Conservation (phyloP, 2,888 invertebrate genomes). For the Pomacea canaliculata region DNA sequence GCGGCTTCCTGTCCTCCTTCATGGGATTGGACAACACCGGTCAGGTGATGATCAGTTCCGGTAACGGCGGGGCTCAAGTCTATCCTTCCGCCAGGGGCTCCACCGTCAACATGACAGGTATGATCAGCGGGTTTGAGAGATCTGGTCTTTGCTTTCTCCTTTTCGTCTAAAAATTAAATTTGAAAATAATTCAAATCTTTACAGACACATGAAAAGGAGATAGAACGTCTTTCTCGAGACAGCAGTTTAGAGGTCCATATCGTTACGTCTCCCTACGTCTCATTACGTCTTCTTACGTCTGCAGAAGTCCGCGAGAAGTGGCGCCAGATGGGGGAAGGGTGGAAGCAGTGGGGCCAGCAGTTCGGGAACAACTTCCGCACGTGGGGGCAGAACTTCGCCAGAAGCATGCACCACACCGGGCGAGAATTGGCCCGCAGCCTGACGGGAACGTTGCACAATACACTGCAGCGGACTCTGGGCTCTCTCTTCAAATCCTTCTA, state of each 20-base stretch:
- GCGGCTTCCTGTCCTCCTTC: conserved; percentile 7
- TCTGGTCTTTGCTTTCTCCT: no score
- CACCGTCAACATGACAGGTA: no score
- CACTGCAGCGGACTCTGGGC: background rate
- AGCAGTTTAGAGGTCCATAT: no score
- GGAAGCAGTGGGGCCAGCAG: conserved; percentile 10
- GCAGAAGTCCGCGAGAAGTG: conserved; percentile 3
- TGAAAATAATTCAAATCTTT: no score
- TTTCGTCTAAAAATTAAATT: background rate
- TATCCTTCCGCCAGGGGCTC: no score
- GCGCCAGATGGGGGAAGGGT: conserved; percentile 4
- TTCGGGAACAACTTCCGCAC: conserved; percentile 4
- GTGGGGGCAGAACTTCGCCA: conserved; percentile 17
- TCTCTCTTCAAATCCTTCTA: no score
- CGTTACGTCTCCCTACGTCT: background rate
- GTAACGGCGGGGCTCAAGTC: no score
- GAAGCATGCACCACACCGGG: conserved; percentile 17
- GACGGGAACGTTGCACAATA: conserved; percentile 12
- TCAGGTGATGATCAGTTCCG: no score
- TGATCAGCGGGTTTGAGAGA: no score
- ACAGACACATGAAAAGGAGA: no score
- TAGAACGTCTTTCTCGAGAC: no score
- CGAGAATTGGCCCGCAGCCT: conserved; percentile 14
- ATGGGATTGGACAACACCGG: background rate
- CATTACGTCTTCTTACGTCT: background rate